Evolutionary conservation across 2,797 vertebrate genomes (phyloP).

Genomic region (Leucoraja ocellata): DNA sequence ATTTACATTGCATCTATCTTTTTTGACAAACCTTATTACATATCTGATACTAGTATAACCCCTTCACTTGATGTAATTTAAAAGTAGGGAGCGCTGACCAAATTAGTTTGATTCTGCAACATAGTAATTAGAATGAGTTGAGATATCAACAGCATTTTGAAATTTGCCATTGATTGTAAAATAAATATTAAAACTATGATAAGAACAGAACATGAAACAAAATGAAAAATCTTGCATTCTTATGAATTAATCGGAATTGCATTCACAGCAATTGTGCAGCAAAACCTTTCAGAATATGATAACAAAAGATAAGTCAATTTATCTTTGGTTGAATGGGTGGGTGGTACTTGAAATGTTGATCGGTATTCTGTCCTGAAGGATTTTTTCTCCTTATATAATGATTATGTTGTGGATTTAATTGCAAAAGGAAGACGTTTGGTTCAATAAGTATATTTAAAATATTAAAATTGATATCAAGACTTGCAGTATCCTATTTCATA

Average conservation of each 20-base stretch:
- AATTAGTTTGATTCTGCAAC: background rate
- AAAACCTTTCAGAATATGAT: background rate
- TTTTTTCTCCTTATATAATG: background rate
- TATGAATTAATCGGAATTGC: background rate
- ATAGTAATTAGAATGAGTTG: background rate
- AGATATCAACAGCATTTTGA: background rate
- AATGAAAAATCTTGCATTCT: background rate
- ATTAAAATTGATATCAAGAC: constrained; percentile 20
- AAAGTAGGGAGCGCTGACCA: background rate
- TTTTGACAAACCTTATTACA: background rate
- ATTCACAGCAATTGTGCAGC: background rate
- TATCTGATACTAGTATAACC: background rate
- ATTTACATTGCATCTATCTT: background rate
- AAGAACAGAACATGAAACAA: background rate
- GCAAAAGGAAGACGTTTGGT: background rate
- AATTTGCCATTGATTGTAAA: background rate
- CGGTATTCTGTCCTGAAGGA: background rate
- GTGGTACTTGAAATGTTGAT: background rate
- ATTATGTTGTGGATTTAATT: background rate
- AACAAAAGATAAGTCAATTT: background rate
- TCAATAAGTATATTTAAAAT: background rate
- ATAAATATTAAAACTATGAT: background rate
- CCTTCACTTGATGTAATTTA: background rate
- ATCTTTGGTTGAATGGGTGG: background rate
- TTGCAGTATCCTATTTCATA: constrained; percentile 65